Percentiles rank a stretch among this genome's conserved stretches.
Conservation (phyloP, 1,140 invertebrate species). For the Xylocopa sonorina region DNA sequence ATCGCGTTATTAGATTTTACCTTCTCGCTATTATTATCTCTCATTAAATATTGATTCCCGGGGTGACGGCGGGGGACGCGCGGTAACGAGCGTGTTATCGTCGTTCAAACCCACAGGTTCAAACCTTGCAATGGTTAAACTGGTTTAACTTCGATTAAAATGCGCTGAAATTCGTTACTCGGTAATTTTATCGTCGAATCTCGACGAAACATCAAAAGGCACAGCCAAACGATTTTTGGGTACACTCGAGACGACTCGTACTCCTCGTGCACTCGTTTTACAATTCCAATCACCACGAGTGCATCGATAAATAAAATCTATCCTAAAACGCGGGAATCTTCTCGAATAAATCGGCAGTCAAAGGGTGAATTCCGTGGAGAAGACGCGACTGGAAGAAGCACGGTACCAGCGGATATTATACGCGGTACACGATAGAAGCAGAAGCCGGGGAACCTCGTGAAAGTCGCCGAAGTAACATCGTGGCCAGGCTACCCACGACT, state of each 20-base stretch:
- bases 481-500: slow-evolving; percentile 62
- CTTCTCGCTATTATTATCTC: slow-evolving; percentile 38
- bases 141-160: background rate
- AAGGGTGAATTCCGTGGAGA: too few species aligned
- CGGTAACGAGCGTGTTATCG: background rate
- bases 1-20: slow-evolving; percentile 38
- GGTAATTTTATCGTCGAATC: too few species aligned
- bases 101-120: background rate
- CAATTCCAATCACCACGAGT: too few species aligned
- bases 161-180: too few species aligned
- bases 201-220: too few species aligned
- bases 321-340: too few species aligned
- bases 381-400: slow-evolving; percentile 6
- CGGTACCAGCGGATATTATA: slow-evolving; percentile 18
- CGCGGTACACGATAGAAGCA: slow-evolving; percentile 36
- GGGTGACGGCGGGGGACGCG: too few species aligned
- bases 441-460: slow-evolving; percentile 61
- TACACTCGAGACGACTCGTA: too few species aligned
- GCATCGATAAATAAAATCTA: background rate
- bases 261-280: too few species aligned
- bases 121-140: background rate
- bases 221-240: too few species aligned
- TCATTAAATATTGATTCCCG: slow-evolving; percentile 23
- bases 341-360: too few species aligned
- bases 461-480: slow-evolving; percentile 57